Evolutionary conservation across 2,797 vertebrate genomes (phyloP).

Genomic region (Hyperoplus immaculatus): DNA sequence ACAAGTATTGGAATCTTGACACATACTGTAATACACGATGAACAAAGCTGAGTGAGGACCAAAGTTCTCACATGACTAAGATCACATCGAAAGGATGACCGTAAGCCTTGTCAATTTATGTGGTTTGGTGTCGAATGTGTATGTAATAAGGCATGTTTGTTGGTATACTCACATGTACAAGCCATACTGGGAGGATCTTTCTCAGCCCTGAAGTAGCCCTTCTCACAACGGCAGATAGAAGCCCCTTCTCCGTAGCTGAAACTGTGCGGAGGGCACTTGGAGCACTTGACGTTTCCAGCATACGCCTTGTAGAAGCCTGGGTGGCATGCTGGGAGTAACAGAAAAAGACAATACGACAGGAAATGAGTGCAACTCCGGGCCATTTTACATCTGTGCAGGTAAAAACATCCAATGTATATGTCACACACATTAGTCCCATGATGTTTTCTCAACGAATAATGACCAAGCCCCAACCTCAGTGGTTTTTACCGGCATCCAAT

Average conservation of each 20-base stretch:
- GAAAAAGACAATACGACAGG: conserved; percentile 39
- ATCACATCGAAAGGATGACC: background rate
- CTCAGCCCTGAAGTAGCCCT: conserved; percentile 92
- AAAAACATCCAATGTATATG: background rate
- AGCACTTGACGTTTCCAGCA: conserved; percentile 94
- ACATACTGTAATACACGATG: conserved; percentile 35
- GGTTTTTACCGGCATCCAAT: no score
- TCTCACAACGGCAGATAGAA: conserved; percentile 92
- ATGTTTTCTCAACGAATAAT: background rate
- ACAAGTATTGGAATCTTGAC: conserved; percentile 25
- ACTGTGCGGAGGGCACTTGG: conserved; percentile 95
- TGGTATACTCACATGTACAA: conserved; percentile 88
- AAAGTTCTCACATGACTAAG: conserved; percentile 8
- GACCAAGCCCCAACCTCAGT: no score
- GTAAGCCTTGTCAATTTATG: background rate
- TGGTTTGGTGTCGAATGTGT: background rate
- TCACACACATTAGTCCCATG: background rate
- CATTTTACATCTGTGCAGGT: background rate
- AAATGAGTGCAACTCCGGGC: background rate
- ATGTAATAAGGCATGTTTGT: no score
- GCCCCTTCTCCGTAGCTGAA: conserved; percentile 90
- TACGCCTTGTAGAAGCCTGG: conserved; percentile 97
- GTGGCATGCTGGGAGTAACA: conserved; percentile 89
- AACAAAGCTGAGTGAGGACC: background rate
- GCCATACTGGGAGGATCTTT: conserved; percentile 97